Conservation (phyloP, 2,888 invertebrate genomes). For the Dolichopus griseipennis region DNA sequence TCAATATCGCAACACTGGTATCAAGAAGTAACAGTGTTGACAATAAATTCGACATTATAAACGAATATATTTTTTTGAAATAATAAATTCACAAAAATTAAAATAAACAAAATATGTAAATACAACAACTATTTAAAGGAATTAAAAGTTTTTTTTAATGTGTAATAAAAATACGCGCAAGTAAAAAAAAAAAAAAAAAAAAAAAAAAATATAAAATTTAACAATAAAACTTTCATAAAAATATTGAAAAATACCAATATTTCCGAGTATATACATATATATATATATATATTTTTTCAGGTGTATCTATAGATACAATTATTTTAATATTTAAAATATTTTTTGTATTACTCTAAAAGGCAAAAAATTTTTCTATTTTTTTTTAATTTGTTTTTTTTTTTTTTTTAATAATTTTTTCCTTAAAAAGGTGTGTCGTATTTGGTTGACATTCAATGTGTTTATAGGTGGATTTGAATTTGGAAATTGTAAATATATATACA, state of each 20-base stretch:
- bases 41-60: too few species aligned
- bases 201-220: neutral
- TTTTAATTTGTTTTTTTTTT: too few species aligned
- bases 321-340: neutral
- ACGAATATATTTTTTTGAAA: too few species aligned
- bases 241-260: neutral
- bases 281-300: neutral
- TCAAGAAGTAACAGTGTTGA: too few species aligned
- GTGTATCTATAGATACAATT: neutral
- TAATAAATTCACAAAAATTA: too few species aligned
- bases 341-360: neutral
- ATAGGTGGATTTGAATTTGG: neutral
- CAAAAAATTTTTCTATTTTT: neutral
- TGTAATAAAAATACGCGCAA: too few species aligned
- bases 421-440: slow-evolving; percentile 3
- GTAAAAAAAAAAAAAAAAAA: too few species aligned
- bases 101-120: too few species aligned
- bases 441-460: slow-evolving; percentile 1
- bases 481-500: neutral
- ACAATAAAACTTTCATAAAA: neutral
- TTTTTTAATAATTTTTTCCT: neutral
- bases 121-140: too few species aligned
- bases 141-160: too few species aligned
- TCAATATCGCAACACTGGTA: too few species aligned
- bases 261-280: neutral